phyloP scores from a whole-genome alignment of 2,113 vertebrate genomes.

The Mixornis gularis region DNA sequence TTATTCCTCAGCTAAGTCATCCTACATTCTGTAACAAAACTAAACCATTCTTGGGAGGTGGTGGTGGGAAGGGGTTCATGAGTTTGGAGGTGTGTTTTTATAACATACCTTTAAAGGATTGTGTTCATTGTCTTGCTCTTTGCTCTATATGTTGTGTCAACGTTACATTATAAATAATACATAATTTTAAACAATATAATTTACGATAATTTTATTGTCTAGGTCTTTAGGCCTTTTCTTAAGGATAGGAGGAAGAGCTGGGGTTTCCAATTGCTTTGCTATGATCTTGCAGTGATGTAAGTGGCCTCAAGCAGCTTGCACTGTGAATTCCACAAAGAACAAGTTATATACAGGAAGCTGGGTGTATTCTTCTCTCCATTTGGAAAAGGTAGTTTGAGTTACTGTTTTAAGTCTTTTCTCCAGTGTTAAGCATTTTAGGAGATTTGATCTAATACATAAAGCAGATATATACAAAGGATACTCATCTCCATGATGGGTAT shows the following conservation, averaged over 20 bases:
- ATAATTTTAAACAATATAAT: neutral
- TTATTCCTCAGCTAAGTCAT: neutral
- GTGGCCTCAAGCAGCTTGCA: neutral
- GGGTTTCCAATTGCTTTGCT: neutral
- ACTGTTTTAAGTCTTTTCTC: neutral
- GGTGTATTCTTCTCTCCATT: neutral
- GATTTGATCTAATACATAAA: neutral
- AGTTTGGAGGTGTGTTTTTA: neutral
- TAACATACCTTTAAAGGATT: neutral
- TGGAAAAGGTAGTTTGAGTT: neutral
- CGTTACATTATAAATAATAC: neutral
- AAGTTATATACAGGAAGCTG: neutral
- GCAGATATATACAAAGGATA: neutral
- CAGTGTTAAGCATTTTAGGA: neutral
- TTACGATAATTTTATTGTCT: neutral
- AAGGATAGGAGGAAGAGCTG: neutral
- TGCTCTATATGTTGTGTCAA: neutral
- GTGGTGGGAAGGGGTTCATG: neutral
- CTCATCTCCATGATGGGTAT: neutral
- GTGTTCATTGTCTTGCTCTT: neutral
- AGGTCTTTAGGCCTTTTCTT: neutral
- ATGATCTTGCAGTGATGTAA: neutral
- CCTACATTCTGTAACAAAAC: neutral
- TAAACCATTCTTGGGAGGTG: neutral
- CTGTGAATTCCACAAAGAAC: neutral